These are phyloP conservation scores for Actinia tenebrosa DNA, from an alignment of 64 coral and sea anemone species.

Conservation along the genomic window DNA sequence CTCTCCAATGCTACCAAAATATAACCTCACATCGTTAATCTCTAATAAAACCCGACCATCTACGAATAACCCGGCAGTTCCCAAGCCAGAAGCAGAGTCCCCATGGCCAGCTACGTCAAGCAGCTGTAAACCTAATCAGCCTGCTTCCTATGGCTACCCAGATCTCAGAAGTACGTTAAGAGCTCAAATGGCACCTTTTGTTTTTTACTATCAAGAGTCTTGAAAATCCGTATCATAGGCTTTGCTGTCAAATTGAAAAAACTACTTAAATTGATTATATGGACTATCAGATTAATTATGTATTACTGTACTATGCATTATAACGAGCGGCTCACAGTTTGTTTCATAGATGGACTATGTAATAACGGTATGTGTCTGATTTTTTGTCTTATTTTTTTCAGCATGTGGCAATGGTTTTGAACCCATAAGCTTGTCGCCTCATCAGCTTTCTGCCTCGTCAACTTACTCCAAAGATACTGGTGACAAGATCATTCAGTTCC, in stretches of 20 bases:
- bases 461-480: slow-evolving; percentile 34
- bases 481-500: slow-evolving; percentile 23
- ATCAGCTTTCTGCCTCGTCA: slow-evolving; percentile 37
- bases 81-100: not conserved
- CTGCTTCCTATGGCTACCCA: not conserved
- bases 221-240: too few relatives aligned
- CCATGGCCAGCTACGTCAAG: not conserved
- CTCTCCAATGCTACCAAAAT: not conserved
- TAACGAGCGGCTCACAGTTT: too few relatives aligned
- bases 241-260: too few relatives aligned
- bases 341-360: too few relatives aligned
- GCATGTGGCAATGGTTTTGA: slow-evolving; percentile 51
- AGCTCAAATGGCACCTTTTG: too few relatives aligned
- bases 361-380: too few relatives aligned
- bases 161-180: not conserved
- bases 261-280: too few relatives aligned
- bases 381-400: not conserved
- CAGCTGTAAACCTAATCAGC: not conserved
- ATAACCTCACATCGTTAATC: not conserved
- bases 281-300: too few relatives aligned
- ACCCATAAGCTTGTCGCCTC: not conserved
- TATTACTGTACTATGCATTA: too few relatives aligned
- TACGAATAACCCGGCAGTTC: not conserved
- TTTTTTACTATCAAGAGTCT: too few relatives aligned
- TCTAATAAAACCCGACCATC: not conserved